phyloP scores from a whole-genome alignment of 2,888 invertebrate species.

The Cheiracanthium punctorium region DNA sequence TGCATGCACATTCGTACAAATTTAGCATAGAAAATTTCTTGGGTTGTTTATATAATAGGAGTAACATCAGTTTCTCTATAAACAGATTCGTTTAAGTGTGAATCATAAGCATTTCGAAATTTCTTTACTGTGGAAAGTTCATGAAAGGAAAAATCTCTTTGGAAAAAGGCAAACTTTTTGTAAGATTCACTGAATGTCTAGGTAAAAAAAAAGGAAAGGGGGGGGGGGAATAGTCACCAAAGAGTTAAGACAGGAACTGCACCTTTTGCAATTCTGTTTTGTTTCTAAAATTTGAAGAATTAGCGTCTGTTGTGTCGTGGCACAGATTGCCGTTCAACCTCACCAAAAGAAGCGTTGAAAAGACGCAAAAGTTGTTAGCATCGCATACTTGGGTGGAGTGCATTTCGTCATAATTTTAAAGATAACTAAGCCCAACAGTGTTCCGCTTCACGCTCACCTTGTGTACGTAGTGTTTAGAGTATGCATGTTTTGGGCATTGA shows the following conservation, averaged over 20 bases:
- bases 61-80: too few species aligned
- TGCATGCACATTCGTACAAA: too few species aligned
- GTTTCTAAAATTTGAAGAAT: background rate
- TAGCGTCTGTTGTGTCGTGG: background rate
- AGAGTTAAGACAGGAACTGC: background rate
- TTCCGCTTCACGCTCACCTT: constrained; percentile 40
- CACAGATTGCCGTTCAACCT: constrained; percentile 42
- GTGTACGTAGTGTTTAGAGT: constrained; percentile 12
- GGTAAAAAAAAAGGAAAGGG: background rate
- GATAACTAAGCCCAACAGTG: constrained; percentile 31
- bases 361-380: constrained; percentile 5
- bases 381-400: constrained; percentile 18
- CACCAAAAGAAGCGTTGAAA: constrained; percentile 5
- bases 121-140: too few species aligned
- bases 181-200: background rate
- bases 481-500: constrained; percentile 21
- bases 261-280: background rate
- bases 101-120: too few species aligned
- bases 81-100: too few species aligned
- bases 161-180: too few species aligned
- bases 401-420: constrained; percentile 47
- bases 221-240: background rate
- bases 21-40: too few species aligned
- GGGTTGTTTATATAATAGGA: too few species aligned
- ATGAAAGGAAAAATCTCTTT: too few species aligned